Base-by-base conservation (phyloP, 2,888 invertebrate genomes). In the Glyphotaelius pellucidus region DNA sequence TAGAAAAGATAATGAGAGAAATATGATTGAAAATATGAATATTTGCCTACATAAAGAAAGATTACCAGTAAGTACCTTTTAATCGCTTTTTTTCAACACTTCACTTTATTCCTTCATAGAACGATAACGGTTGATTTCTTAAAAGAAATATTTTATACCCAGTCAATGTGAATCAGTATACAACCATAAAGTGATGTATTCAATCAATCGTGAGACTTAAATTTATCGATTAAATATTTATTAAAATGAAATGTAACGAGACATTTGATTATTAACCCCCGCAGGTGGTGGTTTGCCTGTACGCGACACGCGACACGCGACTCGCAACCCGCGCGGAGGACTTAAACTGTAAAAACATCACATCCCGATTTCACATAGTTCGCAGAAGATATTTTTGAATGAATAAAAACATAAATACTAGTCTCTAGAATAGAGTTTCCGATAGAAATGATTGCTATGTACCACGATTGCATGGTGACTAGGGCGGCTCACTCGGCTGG, bases 171-270 rank as follows among this genome's bases (percentile, higher is more conserved):
- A 91, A 91, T 91, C 92, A 91, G 47, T 91, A 90, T 42, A 86
- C 32, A 86, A 52, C 81, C 81, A 89, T 88, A 84, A 92, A 89
- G 84, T 93, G 91, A 92, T 92, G 93, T 92, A 92, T 91, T 93
- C 93, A 92, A 93, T 92, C 93, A 92, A 92, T 92, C 91, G 91
- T 92, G 91, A 93, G 93, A 93, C 93, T 93, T 91, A 92, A 88
- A 92, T 67, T 80, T 90, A 92, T 92, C 88, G 67, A 92, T 90
- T 88, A 89, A 67, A 67, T 84, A 91, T 89, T 83, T 85, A 80
- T 90, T 87, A 52, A 90, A 90, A 88, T 86, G 88, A 89, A 88
- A 90, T 92, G 87, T 90, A 52, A 90, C 31, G 47, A 87, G 86
- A 81, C 87, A 89, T 92, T 91, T 91, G 89, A 32, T 89, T 83